phyloP scores from a whole-genome alignment of 64 coral and sea anemone genomes.

The Actinia tenebrosa region DNA sequence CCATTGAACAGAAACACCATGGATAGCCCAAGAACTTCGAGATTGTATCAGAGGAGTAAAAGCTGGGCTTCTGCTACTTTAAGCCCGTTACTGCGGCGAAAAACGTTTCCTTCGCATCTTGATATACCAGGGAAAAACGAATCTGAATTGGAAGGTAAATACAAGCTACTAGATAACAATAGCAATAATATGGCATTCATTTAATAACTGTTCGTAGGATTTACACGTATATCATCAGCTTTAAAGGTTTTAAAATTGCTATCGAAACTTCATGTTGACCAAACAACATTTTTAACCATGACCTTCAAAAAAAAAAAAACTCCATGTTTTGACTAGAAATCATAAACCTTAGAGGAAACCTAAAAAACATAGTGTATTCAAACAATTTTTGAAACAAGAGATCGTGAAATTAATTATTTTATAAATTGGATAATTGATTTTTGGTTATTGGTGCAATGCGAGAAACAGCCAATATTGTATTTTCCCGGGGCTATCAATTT shows the following conservation, averaged over 20 bases:
- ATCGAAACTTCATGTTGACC: neutral
- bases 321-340: neutral
- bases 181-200: neutral
- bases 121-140: neutral
- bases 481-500: neutral
- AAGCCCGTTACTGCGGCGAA: neutral
- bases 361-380: neutral
- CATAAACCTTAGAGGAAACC: neutral
- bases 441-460: neutral
- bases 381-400: neutral
- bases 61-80: neutral
- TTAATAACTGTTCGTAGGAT: neutral
- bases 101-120: neutral
- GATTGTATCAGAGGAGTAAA: neutral
- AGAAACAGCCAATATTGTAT: neutral
- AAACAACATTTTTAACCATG: neutral
- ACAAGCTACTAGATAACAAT: neutral
- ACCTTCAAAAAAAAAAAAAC: neutral
- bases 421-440: neutral
- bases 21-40: neutral
- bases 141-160: conserved; percentile 8
- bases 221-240: neutral
- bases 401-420: neutral
- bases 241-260: neutral
- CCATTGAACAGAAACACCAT: neutral